These are phyloP conservation scores for Meliscaeva auricollis DNA, from an alignment of 2,888 invertebrate species.

Conservation along the genomic window DNA sequence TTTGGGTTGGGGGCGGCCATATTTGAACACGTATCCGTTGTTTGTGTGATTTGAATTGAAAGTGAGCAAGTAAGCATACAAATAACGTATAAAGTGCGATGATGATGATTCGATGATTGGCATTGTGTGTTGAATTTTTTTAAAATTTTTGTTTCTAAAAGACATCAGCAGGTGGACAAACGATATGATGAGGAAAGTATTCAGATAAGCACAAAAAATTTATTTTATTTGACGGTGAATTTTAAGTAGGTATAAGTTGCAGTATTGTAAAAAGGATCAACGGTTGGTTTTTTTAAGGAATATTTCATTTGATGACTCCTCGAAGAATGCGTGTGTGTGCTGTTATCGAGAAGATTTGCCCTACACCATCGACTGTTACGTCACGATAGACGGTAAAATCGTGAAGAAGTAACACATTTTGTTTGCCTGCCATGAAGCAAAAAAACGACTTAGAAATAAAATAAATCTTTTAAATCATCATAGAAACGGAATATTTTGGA, in stretches of 20 bases:
- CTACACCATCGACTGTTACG: too few relatives aligned
- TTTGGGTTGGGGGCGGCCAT: constrained; percentile 41
- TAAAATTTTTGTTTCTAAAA: not conserved
- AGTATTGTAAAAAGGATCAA: too few relatives aligned
- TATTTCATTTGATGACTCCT: too few relatives aligned
- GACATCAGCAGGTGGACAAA: not conserved
- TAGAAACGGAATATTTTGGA: too few relatives aligned
- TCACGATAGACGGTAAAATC: too few relatives aligned
- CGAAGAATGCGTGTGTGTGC: too few relatives aligned
- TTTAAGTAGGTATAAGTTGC: not conserved
- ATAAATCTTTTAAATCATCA: too few relatives aligned
- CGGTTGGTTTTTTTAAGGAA: too few relatives aligned
- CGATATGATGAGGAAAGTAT: not conserved
- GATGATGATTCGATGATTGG: constrained; percentile 28
- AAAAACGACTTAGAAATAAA: too few relatives aligned
- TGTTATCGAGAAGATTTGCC: too few relatives aligned
- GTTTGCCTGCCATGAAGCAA: too few relatives aligned
- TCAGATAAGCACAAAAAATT: not conserved
- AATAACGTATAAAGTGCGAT: constrained; percentile 17
- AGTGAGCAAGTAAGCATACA: constrained; percentile 33
- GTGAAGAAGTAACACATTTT: too few relatives aligned
- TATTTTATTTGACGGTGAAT: not conserved
- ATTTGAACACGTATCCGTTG: constrained; percentile 64
- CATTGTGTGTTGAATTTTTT: constrained; percentile 41
- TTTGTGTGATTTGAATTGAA: constrained; percentile 46